phyloP scores from a whole-genome alignment of 2,888 invertebrate species.

The Nomada fucata region DNA sequence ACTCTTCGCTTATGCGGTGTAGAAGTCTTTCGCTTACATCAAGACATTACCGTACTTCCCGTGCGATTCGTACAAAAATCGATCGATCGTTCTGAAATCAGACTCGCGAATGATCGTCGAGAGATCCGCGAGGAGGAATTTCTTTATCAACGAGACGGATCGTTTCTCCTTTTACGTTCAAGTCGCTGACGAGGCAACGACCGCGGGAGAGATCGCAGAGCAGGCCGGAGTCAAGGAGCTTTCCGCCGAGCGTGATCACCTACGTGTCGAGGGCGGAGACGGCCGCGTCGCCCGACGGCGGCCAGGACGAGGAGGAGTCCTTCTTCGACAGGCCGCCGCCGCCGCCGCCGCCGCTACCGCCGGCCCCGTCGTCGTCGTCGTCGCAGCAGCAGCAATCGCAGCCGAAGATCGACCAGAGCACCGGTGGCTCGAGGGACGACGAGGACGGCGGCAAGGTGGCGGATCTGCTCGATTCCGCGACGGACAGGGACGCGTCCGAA shows the following conservation, averaged over 20 bases:
- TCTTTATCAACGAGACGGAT: background rate
- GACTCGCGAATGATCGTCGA: too few relatives aligned
- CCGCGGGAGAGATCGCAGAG: constrained; percentile 86
- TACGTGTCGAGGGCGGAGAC: constrained; percentile 77
- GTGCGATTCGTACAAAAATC: background rate
- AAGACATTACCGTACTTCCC: too few relatives aligned
- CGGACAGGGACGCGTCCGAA: constrained; percentile 74
- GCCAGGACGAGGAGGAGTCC: constrained; percentile 84
- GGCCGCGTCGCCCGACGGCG: constrained; percentile 84
- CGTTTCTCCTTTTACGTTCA: constrained; percentile 66
- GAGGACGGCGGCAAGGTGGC: constrained; percentile 66
- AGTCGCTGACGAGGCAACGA: constrained; percentile 88
- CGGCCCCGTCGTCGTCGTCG: constrained; percentile 84
- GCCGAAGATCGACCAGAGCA: constrained; percentile 70
- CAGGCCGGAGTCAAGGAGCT: constrained; percentile 90
- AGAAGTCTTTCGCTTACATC: too few relatives aligned
- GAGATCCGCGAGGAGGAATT: background rate
- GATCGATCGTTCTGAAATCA: too few relatives aligned
- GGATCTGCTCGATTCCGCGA: constrained; percentile 70
- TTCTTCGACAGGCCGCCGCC: constrained; percentile 86
- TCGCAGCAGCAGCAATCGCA: constrained; percentile 72
- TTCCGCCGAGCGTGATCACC: constrained; percentile 85
- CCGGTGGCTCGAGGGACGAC: constrained; percentile 70
- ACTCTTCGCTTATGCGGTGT: too few relatives aligned
- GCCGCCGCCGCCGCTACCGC: constrained; percentile 84